Evolutionary conservation across 2,113 vertebrate species (phyloP).

Genomic region (Mesembrinibis cayennensis): DNA sequence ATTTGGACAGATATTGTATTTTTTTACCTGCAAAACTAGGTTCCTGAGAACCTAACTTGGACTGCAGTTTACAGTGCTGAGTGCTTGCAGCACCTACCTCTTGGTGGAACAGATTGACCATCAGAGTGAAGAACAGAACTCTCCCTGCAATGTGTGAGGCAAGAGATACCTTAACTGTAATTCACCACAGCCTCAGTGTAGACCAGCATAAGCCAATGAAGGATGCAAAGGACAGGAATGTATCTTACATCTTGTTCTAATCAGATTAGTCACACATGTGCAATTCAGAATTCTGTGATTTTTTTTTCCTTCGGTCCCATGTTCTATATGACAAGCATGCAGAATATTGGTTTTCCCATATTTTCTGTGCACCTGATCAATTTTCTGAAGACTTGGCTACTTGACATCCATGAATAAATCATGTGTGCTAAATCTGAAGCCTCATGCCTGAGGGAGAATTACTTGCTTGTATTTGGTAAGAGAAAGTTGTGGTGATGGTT

Average conservation of each 20-base stretch:
- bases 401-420: neutral
- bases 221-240: neutral
- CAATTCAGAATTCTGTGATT: neutral
- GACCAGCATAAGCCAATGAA: neutral
- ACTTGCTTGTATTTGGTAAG: neutral
- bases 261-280: neutral
- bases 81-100: neutral
- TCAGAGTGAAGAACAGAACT: neutral
- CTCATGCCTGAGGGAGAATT: neutral
- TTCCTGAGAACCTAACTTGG: neutral
- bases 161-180: neutral
- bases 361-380: neutral
- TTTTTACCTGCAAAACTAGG: neutral
- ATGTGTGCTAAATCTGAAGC: neutral
- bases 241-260: neutral
- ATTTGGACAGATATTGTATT: neutral
- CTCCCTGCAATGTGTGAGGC: neutral
- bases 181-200: neutral
- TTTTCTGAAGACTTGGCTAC: neutral
- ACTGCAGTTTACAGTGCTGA: neutral
- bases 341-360: neutral
- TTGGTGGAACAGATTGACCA: neutral
- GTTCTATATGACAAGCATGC: neutral
- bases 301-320: neutral
- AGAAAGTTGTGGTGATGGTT: neutral